Evolutionary conservation across 2,888 invertebrate species (phyloP), one percentile per base, ranked within the genome.

Genomic region (Cerastis rubricosa): DNA sequence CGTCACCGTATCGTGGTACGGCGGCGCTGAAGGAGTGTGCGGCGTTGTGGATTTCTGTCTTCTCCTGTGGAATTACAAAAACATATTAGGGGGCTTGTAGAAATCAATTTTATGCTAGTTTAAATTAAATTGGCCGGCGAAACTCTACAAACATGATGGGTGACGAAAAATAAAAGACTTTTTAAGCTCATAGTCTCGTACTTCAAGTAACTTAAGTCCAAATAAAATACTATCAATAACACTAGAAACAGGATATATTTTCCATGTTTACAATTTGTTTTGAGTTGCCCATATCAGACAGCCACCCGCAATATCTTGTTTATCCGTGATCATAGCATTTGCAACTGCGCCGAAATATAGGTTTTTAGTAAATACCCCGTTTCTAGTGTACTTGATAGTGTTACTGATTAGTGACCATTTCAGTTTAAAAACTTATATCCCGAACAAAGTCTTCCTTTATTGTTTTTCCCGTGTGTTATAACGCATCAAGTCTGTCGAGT

Each of bases 1-100:
- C 25, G 96, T 96, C 61, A 96, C 96, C 3, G 95, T 95, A 81
- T 96, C 96, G 86, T 97, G 97, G 91, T 97, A 97, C 2, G 97
- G 97, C 1, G 97, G 97, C 70, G 96, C 95, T 1, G 97, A 96
- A 0, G 98, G 98, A 6, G 98, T 98, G 92, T 98, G 98, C 0
- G 98, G 98, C 1, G 98, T 98, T 70, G 94, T 91, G 0, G 97
- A 96, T 85, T 96, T 96, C 82, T 94, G 94, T 82, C 96, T 89
- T 87, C 95, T 92, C 80, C 96, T 96, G 89, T 54, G 9, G 25
- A 85, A 61, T 29, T 3, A 49, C 19, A 57, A 61, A 12, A n/a
- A 64, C 17, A 43, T 25, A 64, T 64, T 43, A 64, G 17, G 2
- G 54, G 14, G 0, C 35, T 19, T 61, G 9, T 1, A 29, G 9